Base-by-base conservation (phyloP, 2,113 vertebrate genomes). In the Condylura cristata region DNA sequence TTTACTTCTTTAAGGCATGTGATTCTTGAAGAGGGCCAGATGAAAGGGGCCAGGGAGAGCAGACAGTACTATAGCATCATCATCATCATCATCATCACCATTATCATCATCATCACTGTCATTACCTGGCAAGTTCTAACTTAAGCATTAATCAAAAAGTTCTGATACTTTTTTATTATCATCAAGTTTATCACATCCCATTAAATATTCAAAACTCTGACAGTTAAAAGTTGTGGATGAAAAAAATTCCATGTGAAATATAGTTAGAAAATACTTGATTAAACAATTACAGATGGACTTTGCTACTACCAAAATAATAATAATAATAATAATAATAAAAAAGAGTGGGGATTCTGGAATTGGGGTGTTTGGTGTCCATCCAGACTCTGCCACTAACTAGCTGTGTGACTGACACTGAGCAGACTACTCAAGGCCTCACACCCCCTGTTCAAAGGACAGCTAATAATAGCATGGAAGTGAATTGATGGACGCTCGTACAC, bases 261-360 rank as follows among this genome's bases (percentile, higher is more conserved):
- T 41, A 10, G 28, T 78, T 93, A 75, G 70, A 39, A 93, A 79
- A 79, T 74, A 56, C 70, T 72, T 44, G 56, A 86, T 65, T 86
- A 76, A 65, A 83, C 75, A 86, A 37, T 90, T n/a, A 65, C n/a
- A 83, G 93, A 28, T 80, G 44, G 30, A 28, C 53, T 86, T 74
- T 87, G 1, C 63, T 60, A 37, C 30, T 75, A 71, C n/a, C n/a
- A n/a, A n/a, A n/a, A n/a, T n/a, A n/a, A n/a, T n/a, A n/a, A n/a
- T n/a, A n/a, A n/a, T n/a, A n/a, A n/a, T n/a, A n/a, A n/a, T n/a
- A 0, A 82, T 22, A 91, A 91, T 30, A 56, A 8, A 22, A 53
- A 53, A 53, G 63, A n/a, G 16, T n/a, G n/a, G n/a, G 16, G 63
- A 71, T 56, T 75, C 32, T 66, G n/a, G 75, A 66, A 7, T 71